phyloP scores from a whole-genome alignment of 2,888 invertebrate genomes.

The Xylota sylvarum region DNA sequence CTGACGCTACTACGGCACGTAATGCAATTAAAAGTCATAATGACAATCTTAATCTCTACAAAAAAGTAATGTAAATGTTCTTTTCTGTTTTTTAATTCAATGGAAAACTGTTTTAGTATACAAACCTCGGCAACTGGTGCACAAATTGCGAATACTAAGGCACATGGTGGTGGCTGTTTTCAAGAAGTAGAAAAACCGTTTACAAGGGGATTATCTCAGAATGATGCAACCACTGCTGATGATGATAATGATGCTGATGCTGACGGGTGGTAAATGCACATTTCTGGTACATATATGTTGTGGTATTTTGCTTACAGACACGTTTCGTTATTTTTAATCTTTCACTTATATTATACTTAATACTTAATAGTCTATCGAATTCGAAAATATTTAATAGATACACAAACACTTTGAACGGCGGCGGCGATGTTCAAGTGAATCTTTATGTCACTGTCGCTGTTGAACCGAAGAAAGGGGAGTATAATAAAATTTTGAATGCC shows the following conservation, averaged over 20 bases:
- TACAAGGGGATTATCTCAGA: slow-evolving; percentile 29
- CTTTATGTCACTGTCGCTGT: not conserved
- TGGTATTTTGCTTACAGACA: slow-evolving; percentile 8
- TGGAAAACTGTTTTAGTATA: slow-evolving; percentile 63
- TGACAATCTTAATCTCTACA: slow-evolving; percentile 51
- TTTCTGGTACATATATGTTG: slow-evolving; percentile 14
- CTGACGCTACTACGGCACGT: slow-evolving; percentile 13
- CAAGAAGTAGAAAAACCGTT: slow-evolving; percentile 32
- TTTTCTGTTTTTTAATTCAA: slow-evolving; percentile 34
- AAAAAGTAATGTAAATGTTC: slow-evolving; percentile 10
- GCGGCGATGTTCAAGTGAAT: not conserved
- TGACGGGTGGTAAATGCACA: slow-evolving; percentile 54
- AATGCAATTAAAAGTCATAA: slow-evolving; percentile 58
- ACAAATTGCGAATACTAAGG: slow-evolving; percentile 82
- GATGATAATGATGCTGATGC: slow-evolving; percentile 1
- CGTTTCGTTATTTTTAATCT: slow-evolving; percentile 44
- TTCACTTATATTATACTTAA: slow-evolving; percentile 34
- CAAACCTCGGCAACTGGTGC: slow-evolving; percentile 82
- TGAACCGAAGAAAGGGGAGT: not conserved
- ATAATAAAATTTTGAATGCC: slow-evolving; percentile 13
- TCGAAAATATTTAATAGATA: slow-evolving; percentile 35
- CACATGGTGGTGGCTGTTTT: slow-evolving; percentile 79
- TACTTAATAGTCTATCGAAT: slow-evolving; percentile 37
- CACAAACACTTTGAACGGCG: slow-evolving; percentile 21
- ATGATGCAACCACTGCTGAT: slow-evolving; percentile 46